phyloP scores from a whole-genome alignment of 2,113 vertebrate species.

The Xenopus borealis region DNA sequence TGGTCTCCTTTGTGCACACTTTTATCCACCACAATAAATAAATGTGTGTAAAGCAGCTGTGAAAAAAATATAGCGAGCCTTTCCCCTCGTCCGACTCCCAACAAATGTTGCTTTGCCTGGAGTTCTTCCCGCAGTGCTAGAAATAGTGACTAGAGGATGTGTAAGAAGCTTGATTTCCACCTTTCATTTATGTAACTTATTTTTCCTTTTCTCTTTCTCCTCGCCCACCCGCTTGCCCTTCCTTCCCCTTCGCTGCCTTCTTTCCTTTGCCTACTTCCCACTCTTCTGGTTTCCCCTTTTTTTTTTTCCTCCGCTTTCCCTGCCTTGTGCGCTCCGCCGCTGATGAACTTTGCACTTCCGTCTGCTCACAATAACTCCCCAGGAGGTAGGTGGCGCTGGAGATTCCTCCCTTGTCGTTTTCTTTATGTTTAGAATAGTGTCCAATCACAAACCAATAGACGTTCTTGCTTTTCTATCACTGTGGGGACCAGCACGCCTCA shows the following conservation, averaged over 20 bases:
- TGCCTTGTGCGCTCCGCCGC: constrained; percentile 49
- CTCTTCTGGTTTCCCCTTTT: constrained; percentile 43
- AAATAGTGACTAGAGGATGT: constrained; percentile 44
- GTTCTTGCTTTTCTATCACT: no score
- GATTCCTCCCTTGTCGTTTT: constrained; percentile 11
- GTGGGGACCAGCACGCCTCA: no score
- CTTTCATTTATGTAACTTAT: constrained; percentile 63
- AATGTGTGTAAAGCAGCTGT: no score
- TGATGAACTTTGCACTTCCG: constrained; percentile 62
- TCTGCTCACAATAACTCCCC: constrained; percentile 57
- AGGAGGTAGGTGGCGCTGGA: constrained; percentile 60
- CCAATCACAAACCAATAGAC: no score
- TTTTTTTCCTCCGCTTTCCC: constrained; percentile 30
- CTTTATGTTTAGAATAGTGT: background rate
- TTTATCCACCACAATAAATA: no score
- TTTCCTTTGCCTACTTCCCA: constrained; percentile 33
- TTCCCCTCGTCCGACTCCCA: background rate
- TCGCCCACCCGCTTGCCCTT: constrained; percentile 22
- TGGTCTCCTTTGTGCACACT: no score
- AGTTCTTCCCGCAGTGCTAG: background rate
- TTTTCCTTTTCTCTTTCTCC: constrained; percentile 54
- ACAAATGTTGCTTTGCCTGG: background rate
- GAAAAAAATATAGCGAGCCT: no score
- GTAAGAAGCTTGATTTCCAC: constrained; percentile 47
- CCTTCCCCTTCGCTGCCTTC: constrained; percentile 10